Conservation (phyloP, 1,140 invertebrate species). For the Epicauta chinensis region DNA sequence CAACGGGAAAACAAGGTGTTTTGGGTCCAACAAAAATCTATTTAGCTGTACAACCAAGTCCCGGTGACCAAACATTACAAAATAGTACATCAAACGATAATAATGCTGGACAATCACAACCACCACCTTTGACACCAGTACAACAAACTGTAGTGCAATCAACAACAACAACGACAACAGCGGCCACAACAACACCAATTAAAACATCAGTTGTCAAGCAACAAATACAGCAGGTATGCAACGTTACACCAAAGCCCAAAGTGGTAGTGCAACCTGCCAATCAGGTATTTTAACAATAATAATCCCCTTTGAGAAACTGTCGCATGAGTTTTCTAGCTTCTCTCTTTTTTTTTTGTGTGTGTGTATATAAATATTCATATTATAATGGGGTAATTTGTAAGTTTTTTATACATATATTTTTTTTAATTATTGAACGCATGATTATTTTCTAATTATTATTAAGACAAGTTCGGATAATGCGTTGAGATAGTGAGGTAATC, state of each 20-base stretch:
- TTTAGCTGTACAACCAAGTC: conserved; percentile 66
- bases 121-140: conserved; percentile 46
- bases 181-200: conserved; percentile 7
- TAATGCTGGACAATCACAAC: conserved; percentile 35
- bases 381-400: too few species aligned
- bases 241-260: conserved; percentile 30
- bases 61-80: conserved; percentile 13
- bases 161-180: conserved; percentile 1
- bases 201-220: conserved; percentile 9
- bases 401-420: not conserved
- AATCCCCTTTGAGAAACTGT: not conserved
- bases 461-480: too few species aligned
- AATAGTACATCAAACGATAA: not conserved
- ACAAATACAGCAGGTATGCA: conserved; percentile 39
- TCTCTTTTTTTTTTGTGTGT: too few species aligned
- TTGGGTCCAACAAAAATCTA: conserved; percentile 79
- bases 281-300: conserved; percentile 17
- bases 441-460: not conserved
- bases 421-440: not conserved
- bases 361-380: too few species aligned
- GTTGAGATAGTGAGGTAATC: not conserved
- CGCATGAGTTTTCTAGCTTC: too few species aligned
- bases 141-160: conserved; percentile 34
- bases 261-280: conserved; percentile 32
- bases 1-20: conserved; percentile 73